Conservation (phyloP, 1,140 invertebrate genomes). For the Ylistrum balloti region DNA sequence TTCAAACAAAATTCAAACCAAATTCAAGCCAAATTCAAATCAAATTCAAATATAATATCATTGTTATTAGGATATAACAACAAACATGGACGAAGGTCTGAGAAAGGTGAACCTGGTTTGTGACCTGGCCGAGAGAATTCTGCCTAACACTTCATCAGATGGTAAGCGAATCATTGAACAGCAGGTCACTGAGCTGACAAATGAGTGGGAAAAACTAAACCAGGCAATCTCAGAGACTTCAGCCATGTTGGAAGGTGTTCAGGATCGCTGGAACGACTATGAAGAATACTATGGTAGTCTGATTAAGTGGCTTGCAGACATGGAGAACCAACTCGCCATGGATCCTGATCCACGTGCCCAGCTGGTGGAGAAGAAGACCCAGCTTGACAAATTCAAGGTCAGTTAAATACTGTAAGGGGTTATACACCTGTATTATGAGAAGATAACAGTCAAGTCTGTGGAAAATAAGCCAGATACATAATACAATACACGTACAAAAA, state of each 20-base stretch:
- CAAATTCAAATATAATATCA: no score
- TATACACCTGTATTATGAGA: no score
- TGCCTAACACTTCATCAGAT: slow-evolving; percentile 91
- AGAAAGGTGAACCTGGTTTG: slow-evolving; percentile 82
- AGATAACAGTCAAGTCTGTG: no score
- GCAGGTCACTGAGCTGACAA: slow-evolving; percentile 92
- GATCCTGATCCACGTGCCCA: slow-evolving; percentile 84
- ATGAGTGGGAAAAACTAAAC: slow-evolving; percentile 93
- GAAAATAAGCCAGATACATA: no score
- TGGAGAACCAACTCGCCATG: slow-evolving; percentile 76
- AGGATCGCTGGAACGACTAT: slow-evolving; percentile 93
- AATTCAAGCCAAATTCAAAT: no score
- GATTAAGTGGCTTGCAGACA: slow-evolving; percentile 90
- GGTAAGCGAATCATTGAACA: slow-evolving; percentile 93
- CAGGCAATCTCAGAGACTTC: slow-evolving; percentile 91
- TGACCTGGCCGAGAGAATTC: slow-evolving; percentile 89
- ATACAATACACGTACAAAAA: no score
- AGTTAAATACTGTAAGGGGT: neutral
- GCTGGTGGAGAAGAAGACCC: slow-evolving; percentile 89
- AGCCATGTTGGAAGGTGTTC: slow-evolving; percentile 90
- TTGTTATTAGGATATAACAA: slow-evolving; percentile 75
- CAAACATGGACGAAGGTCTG: slow-evolving; percentile 78
- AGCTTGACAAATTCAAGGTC: slow-evolving; percentile 90
- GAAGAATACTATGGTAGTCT: slow-evolving; percentile 89
- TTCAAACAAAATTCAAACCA: no score